These are phyloP conservation scores for Paratilapia polleni DNA, from an alignment of 2,113 vertebrate species.

Conservation along the genomic window DNA sequence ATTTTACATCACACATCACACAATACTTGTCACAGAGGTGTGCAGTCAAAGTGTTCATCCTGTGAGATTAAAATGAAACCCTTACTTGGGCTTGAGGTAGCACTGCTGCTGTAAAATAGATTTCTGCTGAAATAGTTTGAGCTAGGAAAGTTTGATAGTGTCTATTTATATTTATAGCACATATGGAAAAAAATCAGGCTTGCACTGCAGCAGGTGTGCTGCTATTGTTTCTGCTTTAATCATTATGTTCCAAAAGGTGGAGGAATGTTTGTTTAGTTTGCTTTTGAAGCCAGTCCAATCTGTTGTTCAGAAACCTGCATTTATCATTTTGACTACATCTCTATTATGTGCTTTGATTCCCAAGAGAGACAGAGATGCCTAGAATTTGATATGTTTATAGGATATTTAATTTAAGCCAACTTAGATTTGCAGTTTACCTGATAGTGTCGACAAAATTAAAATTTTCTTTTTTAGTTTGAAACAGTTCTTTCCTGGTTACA, in stretches of 20 bases:
- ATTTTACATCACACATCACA: not conserved
- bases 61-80: not conserved
- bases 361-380: not conserved
- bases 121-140: slow-evolving; percentile 9
- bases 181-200: not conserved
- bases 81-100: not conserved
- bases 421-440: not conserved
- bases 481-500: not conserved
- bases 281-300: slow-evolving; percentile 28
- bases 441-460: not conserved
- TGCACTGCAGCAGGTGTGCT: slow-evolving; percentile 10
- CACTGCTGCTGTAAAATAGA: not conserved
- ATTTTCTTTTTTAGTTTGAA: not conserved
- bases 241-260: not conserved
- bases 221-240: slow-evolving; percentile 18
- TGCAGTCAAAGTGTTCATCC: not conserved
- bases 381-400: not conserved
- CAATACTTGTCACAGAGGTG: not conserved
- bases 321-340: slow-evolving; percentile 13
- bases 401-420: slow-evolving; percentile 2
- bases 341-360: slow-evolving; percentile 26
- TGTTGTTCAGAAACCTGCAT: slow-evolving; percentile 15
- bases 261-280: not conserved
- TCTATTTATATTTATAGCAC: not conserved
- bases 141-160: not conserved